These are phyloP conservation scores for Drosophila neotestacea DNA, from an alignment of 2,888 invertebrate species.

Conservation along the genomic window DNA sequence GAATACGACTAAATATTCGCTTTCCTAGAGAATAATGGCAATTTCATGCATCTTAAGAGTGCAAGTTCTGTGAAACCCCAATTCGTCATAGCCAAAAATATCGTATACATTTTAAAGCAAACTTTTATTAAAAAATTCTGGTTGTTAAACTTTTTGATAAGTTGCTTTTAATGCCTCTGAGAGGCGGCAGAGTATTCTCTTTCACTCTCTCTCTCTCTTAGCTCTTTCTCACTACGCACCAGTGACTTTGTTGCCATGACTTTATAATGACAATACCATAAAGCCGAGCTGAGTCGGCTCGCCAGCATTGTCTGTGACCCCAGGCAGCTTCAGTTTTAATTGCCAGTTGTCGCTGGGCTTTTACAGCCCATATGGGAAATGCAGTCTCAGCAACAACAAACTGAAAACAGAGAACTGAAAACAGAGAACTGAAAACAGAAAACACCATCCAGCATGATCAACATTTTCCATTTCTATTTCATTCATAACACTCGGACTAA, in stretches of 20 bases:
- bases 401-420: too few species aligned
- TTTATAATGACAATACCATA: conserved; percentile 58
- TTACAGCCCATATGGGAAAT: conserved; percentile 70
- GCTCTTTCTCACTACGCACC: conserved; percentile 19
- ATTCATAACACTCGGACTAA: conserved; percentile 35
- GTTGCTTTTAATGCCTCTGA: conserved; percentile 29
- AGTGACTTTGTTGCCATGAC: conserved; percentile 52
- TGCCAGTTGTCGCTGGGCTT: conserved; percentile 52
- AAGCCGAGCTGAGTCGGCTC: conserved; percentile 23
- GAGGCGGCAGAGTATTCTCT: neutral
- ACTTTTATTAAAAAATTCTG: conserved; percentile 24
- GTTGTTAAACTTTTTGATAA: conserved; percentile 20
- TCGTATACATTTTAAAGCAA: neutral
- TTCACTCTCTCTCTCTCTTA: neutral
- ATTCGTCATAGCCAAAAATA: neutral
- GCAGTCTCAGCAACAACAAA: conserved; percentile 27
- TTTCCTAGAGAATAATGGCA: neutral
- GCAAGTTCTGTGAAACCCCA: neutral
- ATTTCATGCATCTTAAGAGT: neutral
- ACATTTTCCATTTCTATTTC: conserved; percentile 35
- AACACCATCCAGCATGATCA: conserved; percentile 25
- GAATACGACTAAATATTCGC: neutral
- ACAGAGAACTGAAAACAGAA: neutral
- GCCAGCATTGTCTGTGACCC: conserved; percentile 39
- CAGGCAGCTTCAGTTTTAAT: conserved; percentile 59